Conservation (phyloP, 2,113 vertebrate genomes). For the Illadopsis cleaveri region DNA sequence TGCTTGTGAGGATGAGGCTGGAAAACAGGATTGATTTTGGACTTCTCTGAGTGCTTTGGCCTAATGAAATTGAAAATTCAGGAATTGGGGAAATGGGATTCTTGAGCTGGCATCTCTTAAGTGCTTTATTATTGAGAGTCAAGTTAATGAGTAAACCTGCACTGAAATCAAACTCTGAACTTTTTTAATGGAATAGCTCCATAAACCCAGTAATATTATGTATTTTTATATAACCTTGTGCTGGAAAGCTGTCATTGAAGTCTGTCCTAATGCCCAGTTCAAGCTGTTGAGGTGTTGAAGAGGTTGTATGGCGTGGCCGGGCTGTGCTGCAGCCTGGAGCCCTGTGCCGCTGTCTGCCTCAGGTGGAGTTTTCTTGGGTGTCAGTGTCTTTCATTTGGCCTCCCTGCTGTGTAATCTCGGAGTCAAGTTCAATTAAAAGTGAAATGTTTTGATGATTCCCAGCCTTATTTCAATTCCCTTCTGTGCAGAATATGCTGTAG, state of each 20-base stretch:
- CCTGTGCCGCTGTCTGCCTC: fast-evolving
- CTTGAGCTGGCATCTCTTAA: not conserved
- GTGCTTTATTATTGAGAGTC: not conserved
- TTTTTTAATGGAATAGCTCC: not conserved
- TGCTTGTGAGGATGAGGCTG: not conserved
- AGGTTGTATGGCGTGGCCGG: fast-evolving
- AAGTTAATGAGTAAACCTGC: not conserved
- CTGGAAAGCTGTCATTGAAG: not conserved
- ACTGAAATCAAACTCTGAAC: not conserved
- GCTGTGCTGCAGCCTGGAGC: not conserved
- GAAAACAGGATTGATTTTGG: not conserved
- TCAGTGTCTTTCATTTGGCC: not conserved
- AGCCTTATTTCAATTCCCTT: not conserved
- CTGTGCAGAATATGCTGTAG: not conserved
- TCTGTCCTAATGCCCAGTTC: not conserved
- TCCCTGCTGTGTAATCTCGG: not conserved
- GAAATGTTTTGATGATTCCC: not conserved
- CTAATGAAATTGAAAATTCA: not conserved
- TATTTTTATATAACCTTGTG: not conserved
- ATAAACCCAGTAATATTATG: not conserved
- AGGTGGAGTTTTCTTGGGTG: not conserved
- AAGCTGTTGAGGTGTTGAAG: not conserved
- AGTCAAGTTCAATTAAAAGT: conserved; percentile 8
- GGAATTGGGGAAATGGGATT: not conserved
- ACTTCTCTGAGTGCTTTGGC: not conserved